Evolutionary conservation across 2,113 vertebrate genomes (phyloP).

Genomic region (Gobiocypris rarus): DNA sequence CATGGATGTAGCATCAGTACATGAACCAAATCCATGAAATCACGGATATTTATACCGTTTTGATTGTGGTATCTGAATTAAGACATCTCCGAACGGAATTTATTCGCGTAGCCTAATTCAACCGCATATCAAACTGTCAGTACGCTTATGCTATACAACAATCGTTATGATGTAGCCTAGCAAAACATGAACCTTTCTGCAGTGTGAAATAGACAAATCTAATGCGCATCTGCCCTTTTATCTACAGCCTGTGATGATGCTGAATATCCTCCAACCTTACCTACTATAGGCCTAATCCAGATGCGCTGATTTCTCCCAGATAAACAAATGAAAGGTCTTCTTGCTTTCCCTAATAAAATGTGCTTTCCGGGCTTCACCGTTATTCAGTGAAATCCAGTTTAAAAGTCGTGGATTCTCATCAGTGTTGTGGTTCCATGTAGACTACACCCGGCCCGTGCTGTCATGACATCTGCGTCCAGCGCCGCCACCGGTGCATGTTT

Average conservation of each 20-base stretch:
- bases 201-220: not conserved
- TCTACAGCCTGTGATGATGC: not conserved
- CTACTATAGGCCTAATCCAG: slow-evolving; percentile 42
- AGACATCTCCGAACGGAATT: not conserved
- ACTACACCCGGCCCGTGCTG: slow-evolving; percentile 21
- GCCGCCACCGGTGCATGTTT: slow-evolving; percentile 21
- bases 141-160: not conserved
- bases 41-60: not conserved
- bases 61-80: not conserved
- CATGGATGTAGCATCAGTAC: not conserved
- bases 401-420: not conserved
- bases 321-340: slow-evolving; percentile 34
- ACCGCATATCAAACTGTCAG: not conserved
- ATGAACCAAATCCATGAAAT: not conserved
- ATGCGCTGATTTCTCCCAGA: slow-evolving; percentile 42
- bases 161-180: not conserved
- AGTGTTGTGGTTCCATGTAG: slow-evolving; percentile 10
- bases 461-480: slow-evolving; percentile 35
- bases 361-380: not conserved
- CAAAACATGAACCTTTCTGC: not conserved
- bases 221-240: not conserved
- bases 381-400: slow-evolving; percentile 11
- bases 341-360: not conserved
- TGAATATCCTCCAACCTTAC: slow-evolving; percentile 38
- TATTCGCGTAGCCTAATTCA: not conserved